Evolutionary conservation across 2,888 invertebrate genomes (phyloP).

Genomic region (Athalia rosae): DNA sequence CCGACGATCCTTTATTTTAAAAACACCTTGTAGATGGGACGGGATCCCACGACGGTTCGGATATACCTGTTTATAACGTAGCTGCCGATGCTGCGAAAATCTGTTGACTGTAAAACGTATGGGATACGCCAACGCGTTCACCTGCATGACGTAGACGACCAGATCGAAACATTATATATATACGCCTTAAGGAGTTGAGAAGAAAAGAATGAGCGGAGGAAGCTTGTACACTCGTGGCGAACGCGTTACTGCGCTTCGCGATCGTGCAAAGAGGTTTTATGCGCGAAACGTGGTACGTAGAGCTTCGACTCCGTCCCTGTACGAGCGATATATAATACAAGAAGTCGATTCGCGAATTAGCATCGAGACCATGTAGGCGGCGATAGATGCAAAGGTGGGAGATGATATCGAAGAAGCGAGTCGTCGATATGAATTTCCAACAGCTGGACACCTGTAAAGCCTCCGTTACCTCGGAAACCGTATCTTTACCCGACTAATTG

Average conservation of each 20-base stretch:
- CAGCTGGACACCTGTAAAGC: constrained; percentile 41
- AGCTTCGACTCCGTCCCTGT: constrained; percentile 7
- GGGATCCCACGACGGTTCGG: constrained; percentile 2
- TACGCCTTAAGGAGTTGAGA: neutral
- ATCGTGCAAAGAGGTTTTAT: too few relatives aligned
- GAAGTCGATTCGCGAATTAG: constrained; percentile 59
- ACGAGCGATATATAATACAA: neutral
- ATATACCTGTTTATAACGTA: constrained; percentile 60
- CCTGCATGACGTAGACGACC: constrained; percentile 69
- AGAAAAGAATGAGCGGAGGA: neutral
- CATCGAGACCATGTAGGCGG: constrained; percentile 63
- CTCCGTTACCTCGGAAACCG: constrained; percentile 38
- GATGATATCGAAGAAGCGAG: constrained; percentile 39
- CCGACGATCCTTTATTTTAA: neutral
- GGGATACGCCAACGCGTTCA: constrained; percentile 66
- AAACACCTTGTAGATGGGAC: constrained; percentile 21
- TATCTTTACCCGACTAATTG: constrained; percentile 41
- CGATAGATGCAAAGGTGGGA: constrained; percentile 46
- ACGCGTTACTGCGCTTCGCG: too few relatives aligned
- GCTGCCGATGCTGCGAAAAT: constrained; percentile 53
- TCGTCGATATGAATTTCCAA: constrained; percentile 44
- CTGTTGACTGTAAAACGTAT: constrained; percentile 53
- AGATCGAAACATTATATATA: constrained; percentile 57
- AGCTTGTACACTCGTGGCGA: neutral
- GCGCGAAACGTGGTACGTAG: neutral